Evolutionary conservation across 2,888 invertebrate species (phyloP).

Genomic region (Hydrotaea diabolus): DNA sequence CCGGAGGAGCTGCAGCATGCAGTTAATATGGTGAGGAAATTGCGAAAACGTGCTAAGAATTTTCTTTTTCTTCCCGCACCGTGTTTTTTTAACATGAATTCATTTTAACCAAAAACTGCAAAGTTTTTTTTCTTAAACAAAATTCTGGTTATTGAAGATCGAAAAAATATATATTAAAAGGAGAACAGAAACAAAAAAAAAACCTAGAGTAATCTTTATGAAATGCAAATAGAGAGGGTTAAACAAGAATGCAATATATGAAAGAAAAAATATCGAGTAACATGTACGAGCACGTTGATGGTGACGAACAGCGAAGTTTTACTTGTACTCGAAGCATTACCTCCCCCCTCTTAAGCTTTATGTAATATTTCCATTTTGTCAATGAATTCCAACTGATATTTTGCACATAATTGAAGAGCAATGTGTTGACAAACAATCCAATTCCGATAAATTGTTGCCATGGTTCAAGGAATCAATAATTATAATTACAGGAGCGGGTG

Average conservation of each 20-base stretch:
- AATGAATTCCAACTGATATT: slow-evolving; percentile 64
- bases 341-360: background rate
- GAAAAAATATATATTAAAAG: too few relatives aligned
- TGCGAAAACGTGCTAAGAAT: slow-evolving; percentile 54
- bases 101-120: background rate
- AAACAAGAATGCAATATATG: too few relatives aligned
- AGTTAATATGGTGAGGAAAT: slow-evolving; percentile 56
- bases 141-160: background rate
- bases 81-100: background rate
- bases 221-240: background rate
- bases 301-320: too few relatives aligned
- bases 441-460: background rate
- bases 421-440: slow-evolving; percentile 74
- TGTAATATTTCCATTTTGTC: background rate
- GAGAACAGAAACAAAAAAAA: background rate
- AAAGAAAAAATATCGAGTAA: too few relatives aligned
- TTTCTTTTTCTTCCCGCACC: slow-evolving; percentile 8
- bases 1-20: background rate
- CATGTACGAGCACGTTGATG: too few relatives aligned
- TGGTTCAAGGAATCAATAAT: too few relatives aligned
- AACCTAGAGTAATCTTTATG: background rate
- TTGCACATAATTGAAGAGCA: slow-evolving; percentile 75
- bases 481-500: too few relatives aligned
- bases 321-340: too few relatives aligned
- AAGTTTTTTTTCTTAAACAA: background rate